Base-by-base conservation (phyloP, 2,888 invertebrate genomes). In the Epistrophe eligans region DNA sequence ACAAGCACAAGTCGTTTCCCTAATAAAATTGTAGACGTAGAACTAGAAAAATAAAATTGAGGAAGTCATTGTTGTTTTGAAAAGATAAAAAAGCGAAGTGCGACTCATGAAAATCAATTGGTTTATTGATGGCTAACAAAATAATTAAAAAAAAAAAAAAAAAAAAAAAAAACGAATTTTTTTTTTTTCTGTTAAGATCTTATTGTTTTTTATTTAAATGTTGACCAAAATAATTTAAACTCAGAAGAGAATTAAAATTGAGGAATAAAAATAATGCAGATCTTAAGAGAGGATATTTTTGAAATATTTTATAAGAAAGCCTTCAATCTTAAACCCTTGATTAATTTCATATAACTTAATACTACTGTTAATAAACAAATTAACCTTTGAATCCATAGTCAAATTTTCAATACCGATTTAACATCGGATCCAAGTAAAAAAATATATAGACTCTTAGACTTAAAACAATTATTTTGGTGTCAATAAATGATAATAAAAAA, bases 1-100 rank as follows among this genome's bases (percentile, higher is more conserved):
- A 70, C 70, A 70, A 70, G 4, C 9, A 32, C 55, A 55, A 55
- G 13, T 67, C 7, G 50, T 50, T 67, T 48, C 8, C 7, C 67
- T 38, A 35, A 40, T 40, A 35, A 70, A 48, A 48, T 66, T 15
- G 10, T 32, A 48, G 19, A 50, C 35, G 4, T 19, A n/a, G 24
- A 28, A 10, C 24, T 55, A 24, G 13, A 67, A 66, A 24, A 70
- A 52, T n/a, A 10, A 52, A 50, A 52, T 38, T 50, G 67, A 70
- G 52, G 70, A 70, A 70, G 24, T 52, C 17, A 70, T n/a, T 0
- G n/a, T 52, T 60, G 13, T 55, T 40, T 28, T 24, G 28, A 67
- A 50, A 52, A 40, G 55, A 40, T 40, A 70, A 70, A 70, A n/a
- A 52, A 70, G 0, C 10, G 1, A 70, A 55, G 7, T 55, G 52